A percentile compares a stretch with the other conserved stretches of the same genome.
Evolutionary conservation across 2,797 vertebrate genomes (phyloP).

Genomic region (Dicrostonyx torquatus): DNA sequence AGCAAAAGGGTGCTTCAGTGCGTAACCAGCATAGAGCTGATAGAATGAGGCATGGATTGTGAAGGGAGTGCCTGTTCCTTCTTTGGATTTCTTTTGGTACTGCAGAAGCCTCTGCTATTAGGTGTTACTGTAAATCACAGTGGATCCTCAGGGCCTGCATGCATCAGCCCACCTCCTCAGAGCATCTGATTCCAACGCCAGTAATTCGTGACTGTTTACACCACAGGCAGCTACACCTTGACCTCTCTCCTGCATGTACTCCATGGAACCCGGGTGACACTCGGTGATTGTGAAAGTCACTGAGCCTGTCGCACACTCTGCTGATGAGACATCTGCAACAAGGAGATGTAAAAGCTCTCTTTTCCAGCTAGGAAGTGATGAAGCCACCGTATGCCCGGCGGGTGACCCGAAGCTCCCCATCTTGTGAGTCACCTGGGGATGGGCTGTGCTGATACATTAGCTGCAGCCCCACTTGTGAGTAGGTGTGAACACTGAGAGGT

Average conservation of each 20-base stretch:
- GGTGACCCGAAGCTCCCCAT: rapidly evolving
- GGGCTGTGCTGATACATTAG: neutral
- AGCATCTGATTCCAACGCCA: neutral
- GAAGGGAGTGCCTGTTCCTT: neutral
- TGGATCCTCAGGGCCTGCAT: neutral
- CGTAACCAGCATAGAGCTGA: neutral
- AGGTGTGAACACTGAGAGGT: neutral
- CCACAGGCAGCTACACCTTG: rapidly evolving
- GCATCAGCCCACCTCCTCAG: rapidly evolving
- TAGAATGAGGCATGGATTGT: neutral
- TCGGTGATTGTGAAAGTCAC: rapidly evolving
- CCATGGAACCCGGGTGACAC: neutral
- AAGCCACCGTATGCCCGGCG: neutral
- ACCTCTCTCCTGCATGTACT: neutral
- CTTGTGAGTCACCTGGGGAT: rapidly evolving
- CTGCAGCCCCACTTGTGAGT: neutral
- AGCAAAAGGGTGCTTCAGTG: rapidly evolving
- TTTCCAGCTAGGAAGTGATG: rapidly evolving
- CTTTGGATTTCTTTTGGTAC: neutral
- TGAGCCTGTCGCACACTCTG: rapidly evolving
- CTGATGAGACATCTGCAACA: rapidly evolving
- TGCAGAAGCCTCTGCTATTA: rapidly evolving
- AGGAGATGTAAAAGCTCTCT: neutral
- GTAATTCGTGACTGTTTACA: rapidly evolving
- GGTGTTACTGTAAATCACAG: rapidly evolving